Evolutionary conservation across 2,888 invertebrate species (phyloP).

Genomic region (Eupithecia pulchellata): DNA sequence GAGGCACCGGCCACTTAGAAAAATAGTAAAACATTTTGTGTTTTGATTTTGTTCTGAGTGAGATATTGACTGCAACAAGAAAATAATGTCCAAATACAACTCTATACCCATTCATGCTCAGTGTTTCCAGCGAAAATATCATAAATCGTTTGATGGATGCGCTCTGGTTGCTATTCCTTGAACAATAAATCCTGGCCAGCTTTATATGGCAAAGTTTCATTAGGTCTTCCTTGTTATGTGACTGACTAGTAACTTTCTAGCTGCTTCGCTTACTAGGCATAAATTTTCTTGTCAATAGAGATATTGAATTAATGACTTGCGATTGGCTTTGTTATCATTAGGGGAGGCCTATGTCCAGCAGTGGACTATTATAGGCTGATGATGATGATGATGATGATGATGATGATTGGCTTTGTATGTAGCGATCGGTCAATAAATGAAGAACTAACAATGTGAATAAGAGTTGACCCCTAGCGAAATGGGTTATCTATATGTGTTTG

Average conservation of each 20-base stretch:
- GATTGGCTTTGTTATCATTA: background rate
- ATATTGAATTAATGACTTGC: background rate
- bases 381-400: no score
- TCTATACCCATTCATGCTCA: background rate
- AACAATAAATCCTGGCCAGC: constrained; percentile 45
- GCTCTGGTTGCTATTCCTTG: constrained; percentile 56
- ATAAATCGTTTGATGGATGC: constrained; percentile 65
- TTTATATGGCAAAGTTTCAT: constrained; percentile 9
- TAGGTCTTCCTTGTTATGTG: constrained; percentile 17
- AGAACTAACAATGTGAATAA: background rate
- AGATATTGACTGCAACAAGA: background rate
- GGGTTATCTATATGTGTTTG: background rate
- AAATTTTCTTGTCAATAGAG: background rate
- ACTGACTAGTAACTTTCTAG: background rate
- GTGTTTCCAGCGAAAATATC: constrained; percentile 48
- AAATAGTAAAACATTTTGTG: background rate
- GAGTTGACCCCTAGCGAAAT: background rate
- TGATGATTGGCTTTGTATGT: background rate
- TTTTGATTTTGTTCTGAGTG: background rate
- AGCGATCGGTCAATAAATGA: background rate
- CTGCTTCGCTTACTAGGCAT: background rate
- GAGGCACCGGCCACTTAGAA: background rate
- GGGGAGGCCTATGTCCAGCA: no score
- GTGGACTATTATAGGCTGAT: no score
- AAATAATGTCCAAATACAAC: background rate